These are phyloP conservation scores for Toxotes lorentzi DNA, from an alignment of 2,797 vertebrate genomes.

Conservation along the genomic window DNA sequence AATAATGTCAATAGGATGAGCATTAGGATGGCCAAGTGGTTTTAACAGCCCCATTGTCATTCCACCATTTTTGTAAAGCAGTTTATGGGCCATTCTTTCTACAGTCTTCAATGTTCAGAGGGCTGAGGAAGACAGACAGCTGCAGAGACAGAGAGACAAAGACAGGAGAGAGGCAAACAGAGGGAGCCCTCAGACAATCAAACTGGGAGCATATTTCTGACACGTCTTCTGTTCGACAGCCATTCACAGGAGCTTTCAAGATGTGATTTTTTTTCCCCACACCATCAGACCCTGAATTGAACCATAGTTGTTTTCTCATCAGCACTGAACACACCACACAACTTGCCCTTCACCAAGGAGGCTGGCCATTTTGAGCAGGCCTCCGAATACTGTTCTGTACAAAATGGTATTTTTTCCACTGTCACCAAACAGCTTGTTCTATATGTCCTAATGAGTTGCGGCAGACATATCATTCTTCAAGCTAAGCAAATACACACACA, in stretches of 20 bases:
- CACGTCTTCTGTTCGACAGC: constrained; percentile 61
- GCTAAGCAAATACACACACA: no score
- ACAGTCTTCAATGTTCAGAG: constrained; percentile 64
- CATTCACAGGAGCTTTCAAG: constrained; percentile 65
- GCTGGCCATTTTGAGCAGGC: constrained; percentile 32
- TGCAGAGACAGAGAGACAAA: constrained; percentile 53
- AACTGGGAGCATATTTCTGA: constrained; percentile 67
- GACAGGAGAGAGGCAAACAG: constrained; percentile 43
- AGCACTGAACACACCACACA: constrained; percentile 44
- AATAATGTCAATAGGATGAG: constrained; percentile 80
- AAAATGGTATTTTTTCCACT: not conserved
- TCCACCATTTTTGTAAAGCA: constrained; percentile 70
- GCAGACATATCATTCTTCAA: not conserved
- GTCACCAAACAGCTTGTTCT: constrained; percentile 2
- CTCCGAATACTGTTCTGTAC: not conserved
- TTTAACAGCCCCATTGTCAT: constrained; percentile 79
- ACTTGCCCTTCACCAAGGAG: constrained; percentile 54
- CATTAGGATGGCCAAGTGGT: constrained; percentile 79
- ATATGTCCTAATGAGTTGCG: not conserved
- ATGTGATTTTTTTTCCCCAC: constrained; percentile 57
- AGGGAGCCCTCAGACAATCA: constrained; percentile 53
- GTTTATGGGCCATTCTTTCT: constrained; percentile 65
- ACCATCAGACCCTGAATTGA: constrained; percentile 57
- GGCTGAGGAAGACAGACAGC: constrained; percentile 65
- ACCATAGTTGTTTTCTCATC: constrained; percentile 70